phyloP scores from a whole-genome alignment of 2,888 invertebrate genomes.

The Margaritifera margaritifera region DNA sequence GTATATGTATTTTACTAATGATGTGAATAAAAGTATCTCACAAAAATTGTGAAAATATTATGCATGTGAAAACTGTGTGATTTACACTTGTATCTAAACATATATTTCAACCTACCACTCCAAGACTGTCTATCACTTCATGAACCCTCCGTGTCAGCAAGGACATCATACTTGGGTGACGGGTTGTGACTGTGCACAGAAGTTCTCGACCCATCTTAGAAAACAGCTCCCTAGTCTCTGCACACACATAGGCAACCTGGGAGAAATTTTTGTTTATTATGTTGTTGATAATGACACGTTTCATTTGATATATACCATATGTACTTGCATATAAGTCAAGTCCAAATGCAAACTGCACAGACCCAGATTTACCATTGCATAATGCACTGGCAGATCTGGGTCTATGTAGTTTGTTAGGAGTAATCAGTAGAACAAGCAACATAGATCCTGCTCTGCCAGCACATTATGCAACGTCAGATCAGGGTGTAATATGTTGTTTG shows the following conservation, averaged over 20 bases:
- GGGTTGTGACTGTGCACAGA: constrained; percentile 80
- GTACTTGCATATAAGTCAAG: too few relatives aligned
- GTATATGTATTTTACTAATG: too few relatives aligned
- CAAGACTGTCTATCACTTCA: constrained; percentile 77
- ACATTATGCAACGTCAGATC: too few relatives aligned
- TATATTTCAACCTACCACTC: constrained; percentile 73
- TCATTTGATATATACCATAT: not conserved
- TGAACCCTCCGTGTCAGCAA: constrained; percentile 77
- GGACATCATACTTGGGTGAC: constrained; percentile 82
- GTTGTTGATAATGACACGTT: not conserved
- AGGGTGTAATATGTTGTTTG: too few relatives aligned
- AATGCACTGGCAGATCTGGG: too few relatives aligned
- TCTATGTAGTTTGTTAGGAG: too few relatives aligned
- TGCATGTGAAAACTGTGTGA: too few relatives aligned
- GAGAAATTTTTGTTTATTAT: not conserved
- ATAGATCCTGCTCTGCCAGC: too few relatives aligned
- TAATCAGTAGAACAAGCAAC: too few relatives aligned
- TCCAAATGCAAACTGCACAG: too few relatives aligned
- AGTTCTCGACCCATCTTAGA: constrained; percentile 84
- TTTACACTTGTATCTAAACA: not conserved
- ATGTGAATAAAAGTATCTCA: too few relatives aligned
- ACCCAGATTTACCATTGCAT: not conserved
- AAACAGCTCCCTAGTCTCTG: constrained; percentile 81
- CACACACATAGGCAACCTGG: constrained; percentile 84
- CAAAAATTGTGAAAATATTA: too few relatives aligned